Percentiles rank a stretch among this genome's conserved stretches.
Evolutionary conservation across 2,113 vertebrate genomes (phyloP).

Genomic region (Eupsittula cactorum): DNA sequence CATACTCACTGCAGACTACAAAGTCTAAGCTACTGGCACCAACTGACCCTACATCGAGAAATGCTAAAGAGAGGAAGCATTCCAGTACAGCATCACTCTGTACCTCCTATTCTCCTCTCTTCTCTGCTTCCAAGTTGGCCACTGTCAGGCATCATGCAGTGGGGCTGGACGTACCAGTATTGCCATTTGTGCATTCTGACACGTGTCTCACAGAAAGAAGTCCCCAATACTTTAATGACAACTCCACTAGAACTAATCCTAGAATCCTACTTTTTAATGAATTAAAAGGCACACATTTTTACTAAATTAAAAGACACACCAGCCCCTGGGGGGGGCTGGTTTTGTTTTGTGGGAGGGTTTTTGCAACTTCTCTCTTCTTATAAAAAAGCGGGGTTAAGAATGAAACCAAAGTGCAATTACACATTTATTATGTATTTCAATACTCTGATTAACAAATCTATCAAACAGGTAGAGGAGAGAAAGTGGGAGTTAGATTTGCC

Average conservation of each 20-base stretch:
- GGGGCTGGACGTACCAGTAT: not conserved
- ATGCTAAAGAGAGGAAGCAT: not conserved
- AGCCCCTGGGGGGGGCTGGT: fast-evolving
- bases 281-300: not conserved
- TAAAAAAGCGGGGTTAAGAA: not conserved
- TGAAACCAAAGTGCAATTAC: not conserved
- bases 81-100: not conserved
- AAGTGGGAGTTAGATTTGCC: not conserved
- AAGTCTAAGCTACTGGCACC: not conserved
- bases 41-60: not conserved
- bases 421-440: not conserved
- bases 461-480: not conserved
- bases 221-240: not conserved
- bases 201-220: not conserved
- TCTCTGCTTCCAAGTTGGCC: not conserved
- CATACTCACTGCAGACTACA: not conserved
- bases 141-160: not conserved
- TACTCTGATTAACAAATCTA: not conserved
- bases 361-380: not conserved
- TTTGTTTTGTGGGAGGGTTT: not conserved
- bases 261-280: not conserved
- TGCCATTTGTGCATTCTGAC: not conserved
- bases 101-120: not conserved
- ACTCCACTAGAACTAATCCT: not conserved
- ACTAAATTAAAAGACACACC: not conserved